Percentiles rank a stretch among this genome's conserved stretches.
Evolutionary conservation across 2,797 vertebrate genomes (phyloP).

Genomic region (Chanos chanos): DNA sequence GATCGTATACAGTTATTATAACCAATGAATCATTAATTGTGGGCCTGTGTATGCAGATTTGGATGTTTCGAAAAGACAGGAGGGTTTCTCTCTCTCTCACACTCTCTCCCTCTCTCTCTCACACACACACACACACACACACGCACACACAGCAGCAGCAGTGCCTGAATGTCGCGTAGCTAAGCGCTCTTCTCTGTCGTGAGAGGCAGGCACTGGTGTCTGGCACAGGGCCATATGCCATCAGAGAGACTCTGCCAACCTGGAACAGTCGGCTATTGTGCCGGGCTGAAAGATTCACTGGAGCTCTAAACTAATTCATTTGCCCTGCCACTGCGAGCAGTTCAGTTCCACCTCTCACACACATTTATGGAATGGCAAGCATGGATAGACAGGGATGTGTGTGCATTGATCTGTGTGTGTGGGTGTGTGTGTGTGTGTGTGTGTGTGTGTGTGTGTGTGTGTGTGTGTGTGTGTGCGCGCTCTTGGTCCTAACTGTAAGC

Average conservation of each 20-base stretch:
- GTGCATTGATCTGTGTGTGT: no score
- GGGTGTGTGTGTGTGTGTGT: neutral
- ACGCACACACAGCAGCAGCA: no score
- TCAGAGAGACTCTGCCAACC: no score
- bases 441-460: neutral
- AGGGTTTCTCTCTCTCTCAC: no score
- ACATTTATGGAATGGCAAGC: neutral
- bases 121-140: no score
- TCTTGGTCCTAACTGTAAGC: neutral
- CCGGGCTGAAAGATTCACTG: conserved; percentile 7
- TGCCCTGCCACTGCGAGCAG: neutral
- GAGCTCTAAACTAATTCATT: neutral
- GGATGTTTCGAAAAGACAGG: neutral
- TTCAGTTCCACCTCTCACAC: conserved; percentile 14
- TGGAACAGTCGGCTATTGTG: neutral
- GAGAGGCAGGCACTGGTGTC: neutral
- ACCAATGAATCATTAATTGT: conserved; percentile 13
- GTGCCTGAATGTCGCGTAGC: neutral
- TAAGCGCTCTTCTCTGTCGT: neutral
- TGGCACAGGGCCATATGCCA: no score
- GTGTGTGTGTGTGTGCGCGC: neutral
- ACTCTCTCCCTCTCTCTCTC: no score
- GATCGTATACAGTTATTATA: conserved; percentile 5
- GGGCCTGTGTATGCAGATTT: conserved; percentile 16
- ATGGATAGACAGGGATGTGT: conserved; percentile 1